Evolutionary conservation across 2,797 vertebrate species (phyloP).

Genomic region (Channallabes apus): DNA sequence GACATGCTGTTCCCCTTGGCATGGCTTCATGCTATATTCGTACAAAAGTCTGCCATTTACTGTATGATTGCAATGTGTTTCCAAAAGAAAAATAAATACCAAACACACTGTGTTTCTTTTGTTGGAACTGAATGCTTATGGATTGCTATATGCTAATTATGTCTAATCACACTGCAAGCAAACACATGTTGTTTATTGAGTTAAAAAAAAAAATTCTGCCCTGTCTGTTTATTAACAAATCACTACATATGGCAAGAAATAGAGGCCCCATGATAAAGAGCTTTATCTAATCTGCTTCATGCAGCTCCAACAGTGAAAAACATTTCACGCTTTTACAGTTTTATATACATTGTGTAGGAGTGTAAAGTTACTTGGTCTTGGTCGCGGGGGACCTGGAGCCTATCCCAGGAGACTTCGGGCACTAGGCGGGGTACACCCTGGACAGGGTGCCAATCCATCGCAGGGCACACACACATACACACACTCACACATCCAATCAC

Average conservation of each 20-base stretch:
- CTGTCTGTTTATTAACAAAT: constrained; percentile 8
- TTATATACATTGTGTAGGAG: not conserved
- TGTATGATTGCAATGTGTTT: not conserved
- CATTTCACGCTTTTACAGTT: constrained; percentile 1
- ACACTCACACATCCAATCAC: too few relatives aligned
- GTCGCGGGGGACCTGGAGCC: too few relatives aligned
- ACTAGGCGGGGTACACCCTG: too few relatives aligned
- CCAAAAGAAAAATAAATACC: not conserved
- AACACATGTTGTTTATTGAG: not conserved
- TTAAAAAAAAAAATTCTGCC: not conserved
- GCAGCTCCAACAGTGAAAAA: not conserved
- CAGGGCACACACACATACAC: too few relatives aligned
- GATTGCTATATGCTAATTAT: constrained; percentile 4
- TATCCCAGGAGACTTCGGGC: too few relatives aligned
- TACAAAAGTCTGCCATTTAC: not conserved
- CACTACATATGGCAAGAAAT: not conserved
- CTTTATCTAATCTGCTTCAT: constrained; percentile 5
- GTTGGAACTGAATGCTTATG: not conserved
- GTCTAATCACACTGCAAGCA: not conserved
- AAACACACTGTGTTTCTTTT: not conserved
- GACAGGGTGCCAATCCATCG: too few relatives aligned
- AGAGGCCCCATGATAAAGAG: not conserved
- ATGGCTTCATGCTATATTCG: not conserved
- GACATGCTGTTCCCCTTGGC: too few relatives aligned
- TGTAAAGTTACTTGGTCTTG: too few relatives aligned